Evolutionary conservation across 2,113 vertebrate genomes (phyloP).

Genomic region (Anser brachyrhynchus): DNA sequence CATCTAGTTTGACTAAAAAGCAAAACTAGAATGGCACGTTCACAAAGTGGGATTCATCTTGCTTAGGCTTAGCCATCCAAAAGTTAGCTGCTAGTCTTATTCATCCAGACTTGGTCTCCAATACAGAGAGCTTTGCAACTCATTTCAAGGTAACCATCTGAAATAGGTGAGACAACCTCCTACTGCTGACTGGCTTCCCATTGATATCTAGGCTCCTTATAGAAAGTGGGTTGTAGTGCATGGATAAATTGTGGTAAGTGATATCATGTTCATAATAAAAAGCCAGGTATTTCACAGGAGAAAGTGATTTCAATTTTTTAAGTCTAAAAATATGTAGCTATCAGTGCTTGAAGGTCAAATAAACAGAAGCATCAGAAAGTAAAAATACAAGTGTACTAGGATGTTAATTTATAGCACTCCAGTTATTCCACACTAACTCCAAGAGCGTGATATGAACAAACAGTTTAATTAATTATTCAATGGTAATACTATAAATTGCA

Average conservation of each 20-base stretch:
- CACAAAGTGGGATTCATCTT: not conserved
- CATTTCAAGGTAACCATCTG: not conserved
- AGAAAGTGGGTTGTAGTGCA: not conserved
- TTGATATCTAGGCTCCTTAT: not conserved
- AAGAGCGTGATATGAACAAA: not conserved
- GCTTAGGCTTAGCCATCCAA: not conserved
- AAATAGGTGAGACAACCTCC: not conserved
- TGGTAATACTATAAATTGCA: not conserved
- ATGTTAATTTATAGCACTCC: not conserved
- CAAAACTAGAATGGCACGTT: not conserved
- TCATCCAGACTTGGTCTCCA: not conserved
- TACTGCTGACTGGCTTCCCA: not conserved
- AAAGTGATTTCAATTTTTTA: not conserved
- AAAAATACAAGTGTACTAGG: not conserved
- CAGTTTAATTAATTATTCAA: not conserved
- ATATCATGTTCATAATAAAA: not conserved
- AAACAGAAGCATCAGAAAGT: not conserved
- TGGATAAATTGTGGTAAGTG: not conserved
- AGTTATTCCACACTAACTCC: not conserved
- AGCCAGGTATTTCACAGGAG: not conserved
- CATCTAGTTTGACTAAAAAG: not conserved
- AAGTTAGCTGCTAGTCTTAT: not conserved
- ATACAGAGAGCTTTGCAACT: accelerated
- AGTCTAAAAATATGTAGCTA: not conserved
- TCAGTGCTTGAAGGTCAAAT: not conserved